Conservation (phyloP, 2,113 vertebrate species). For the Scophthalmus maximus region DNA sequence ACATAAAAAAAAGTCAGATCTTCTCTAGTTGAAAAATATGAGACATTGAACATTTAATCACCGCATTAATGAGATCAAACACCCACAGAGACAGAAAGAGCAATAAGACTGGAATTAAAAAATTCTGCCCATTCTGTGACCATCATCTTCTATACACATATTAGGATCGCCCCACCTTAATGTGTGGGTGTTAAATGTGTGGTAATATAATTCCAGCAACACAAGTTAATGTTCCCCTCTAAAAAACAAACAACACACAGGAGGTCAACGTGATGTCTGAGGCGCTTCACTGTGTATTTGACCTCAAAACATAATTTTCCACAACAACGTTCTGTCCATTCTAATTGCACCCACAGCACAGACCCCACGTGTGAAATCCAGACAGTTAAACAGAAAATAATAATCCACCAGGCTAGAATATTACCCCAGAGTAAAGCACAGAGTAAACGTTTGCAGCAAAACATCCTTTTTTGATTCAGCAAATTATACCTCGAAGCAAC, state of each 20-base stretch:
- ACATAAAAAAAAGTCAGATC: slow-evolving; percentile 54
- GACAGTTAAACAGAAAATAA: slow-evolving; percentile 62
- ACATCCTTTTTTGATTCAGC: slow-evolving; percentile 55
- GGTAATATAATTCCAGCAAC: slow-evolving; percentile 36
- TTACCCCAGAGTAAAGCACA: slow-evolving; percentile 57
- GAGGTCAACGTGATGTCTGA: slow-evolving; percentile 45
- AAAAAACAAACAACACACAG: slow-evolving; percentile 36
- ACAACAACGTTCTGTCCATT: slow-evolving; percentile 32
- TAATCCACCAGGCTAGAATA: slow-evolving; percentile 46
- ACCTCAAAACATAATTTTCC: slow-evolving; percentile 61
- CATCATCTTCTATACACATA: slow-evolving; percentile 41
- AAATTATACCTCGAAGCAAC: slow-evolving; percentile 68
- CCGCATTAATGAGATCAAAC: slow-evolving; percentile 65
- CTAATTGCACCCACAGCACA: slow-evolving; percentile 56
- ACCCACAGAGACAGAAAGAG: slow-evolving; percentile 41
- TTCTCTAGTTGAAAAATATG: slow-evolving; percentile 54
- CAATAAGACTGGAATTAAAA: slow-evolving; percentile 22
- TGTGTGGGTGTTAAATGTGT: slow-evolving; percentile 42
- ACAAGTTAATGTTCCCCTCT: slow-evolving; percentile 38
- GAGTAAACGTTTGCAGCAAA: slow-evolving; percentile 58
- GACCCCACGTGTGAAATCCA: slow-evolving; percentile 38
- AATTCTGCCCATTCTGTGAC: slow-evolving; percentile 30
- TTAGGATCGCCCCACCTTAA: slow-evolving; percentile 54
- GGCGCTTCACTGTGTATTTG: slow-evolving; percentile 63
- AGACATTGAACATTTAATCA: slow-evolving; percentile 67